Conservation (phyloP, 1,140 invertebrate species). For the Leptestheria dahalacensis region DNA sequence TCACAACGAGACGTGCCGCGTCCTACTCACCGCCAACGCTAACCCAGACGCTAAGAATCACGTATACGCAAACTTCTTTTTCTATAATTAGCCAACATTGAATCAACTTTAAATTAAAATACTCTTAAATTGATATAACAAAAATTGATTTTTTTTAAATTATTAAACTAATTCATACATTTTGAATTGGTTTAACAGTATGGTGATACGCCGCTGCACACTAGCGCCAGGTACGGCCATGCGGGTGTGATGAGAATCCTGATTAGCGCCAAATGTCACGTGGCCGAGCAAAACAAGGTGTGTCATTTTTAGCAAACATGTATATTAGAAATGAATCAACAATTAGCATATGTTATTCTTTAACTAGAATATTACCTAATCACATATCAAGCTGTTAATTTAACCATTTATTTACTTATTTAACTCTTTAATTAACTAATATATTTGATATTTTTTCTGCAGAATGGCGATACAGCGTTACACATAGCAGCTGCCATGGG, state of each 20-base stretch:
- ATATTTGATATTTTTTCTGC: slow-evolving; percentile 21
- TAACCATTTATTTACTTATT: no score
- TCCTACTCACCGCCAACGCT: slow-evolving; percentile 69
- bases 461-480: slow-evolving; percentile 85
- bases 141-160: no score
- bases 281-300: slow-evolving; percentile 85
- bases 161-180: neutral
- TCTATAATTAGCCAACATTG: neutral
- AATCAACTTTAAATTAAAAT: slow-evolving; percentile 12
- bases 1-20: slow-evolving; percentile 85
- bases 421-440: neutral
- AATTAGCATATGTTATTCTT: neutral
- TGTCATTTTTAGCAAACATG: neutral
- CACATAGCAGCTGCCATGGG: slow-evolving; percentile 91
- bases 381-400: no score
- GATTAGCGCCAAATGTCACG: slow-evolving; percentile 70
- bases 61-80: slow-evolving; percentile 38
- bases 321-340: neutral
- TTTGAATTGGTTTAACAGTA: slow-evolving; percentile 45
- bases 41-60: slow-evolving; percentile 82
- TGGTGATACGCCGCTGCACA: slow-evolving; percentile 90
- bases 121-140: no score
- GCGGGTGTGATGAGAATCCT: slow-evolving; percentile 88
- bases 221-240: slow-evolving; percentile 85
- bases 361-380: neutral